phyloP scores from a whole-genome alignment of 2,113 vertebrate species.

The Limnothrissa miodon region DNA sequence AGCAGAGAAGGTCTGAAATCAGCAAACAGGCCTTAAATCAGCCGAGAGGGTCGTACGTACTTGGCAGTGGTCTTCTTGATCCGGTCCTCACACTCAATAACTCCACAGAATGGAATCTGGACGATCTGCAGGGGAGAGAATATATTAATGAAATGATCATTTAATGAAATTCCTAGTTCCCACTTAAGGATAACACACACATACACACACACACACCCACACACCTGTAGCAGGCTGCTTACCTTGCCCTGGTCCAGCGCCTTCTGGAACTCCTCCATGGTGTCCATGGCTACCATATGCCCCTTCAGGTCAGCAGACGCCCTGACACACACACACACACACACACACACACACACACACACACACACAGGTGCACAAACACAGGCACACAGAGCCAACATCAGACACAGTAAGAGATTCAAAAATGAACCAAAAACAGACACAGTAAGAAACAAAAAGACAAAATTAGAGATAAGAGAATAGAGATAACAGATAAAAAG shows the following conservation, averaged over 20 bases:
- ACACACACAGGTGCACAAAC: not conserved
- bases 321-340: conserved; percentile 62
- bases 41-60: conserved; percentile 62
- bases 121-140: conserved; percentile 79
- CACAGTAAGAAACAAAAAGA: too few relatives aligned
- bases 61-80: conserved; percentile 96
- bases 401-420: too few relatives aligned
- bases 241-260: conserved; percentile 90
- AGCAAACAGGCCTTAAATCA: too few relatives aligned
- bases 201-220: too few relatives aligned
- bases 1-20: too few relatives aligned
- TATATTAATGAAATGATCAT: too few relatives aligned
- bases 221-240: conserved; percentile 44
- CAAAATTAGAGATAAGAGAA: too few relatives aligned
- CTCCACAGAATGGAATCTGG: conserved; percentile 96
- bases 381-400: not conserved
- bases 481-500: too few relatives aligned
- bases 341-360: not conserved
- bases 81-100: conserved; percentile 92
- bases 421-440: too few relatives aligned
- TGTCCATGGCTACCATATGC: conserved; percentile 86
- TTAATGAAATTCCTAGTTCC: too few relatives aligned
- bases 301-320: conserved; percentile 83
- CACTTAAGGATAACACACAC: not conserved
- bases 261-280: conserved; percentile 92